Percentiles rank a stretch among this genome's conserved stretches.
Evolutionary conservation across 2,113 vertebrate species (phyloP).

Genomic region (Misgurnus anguillicaudatus): DNA sequence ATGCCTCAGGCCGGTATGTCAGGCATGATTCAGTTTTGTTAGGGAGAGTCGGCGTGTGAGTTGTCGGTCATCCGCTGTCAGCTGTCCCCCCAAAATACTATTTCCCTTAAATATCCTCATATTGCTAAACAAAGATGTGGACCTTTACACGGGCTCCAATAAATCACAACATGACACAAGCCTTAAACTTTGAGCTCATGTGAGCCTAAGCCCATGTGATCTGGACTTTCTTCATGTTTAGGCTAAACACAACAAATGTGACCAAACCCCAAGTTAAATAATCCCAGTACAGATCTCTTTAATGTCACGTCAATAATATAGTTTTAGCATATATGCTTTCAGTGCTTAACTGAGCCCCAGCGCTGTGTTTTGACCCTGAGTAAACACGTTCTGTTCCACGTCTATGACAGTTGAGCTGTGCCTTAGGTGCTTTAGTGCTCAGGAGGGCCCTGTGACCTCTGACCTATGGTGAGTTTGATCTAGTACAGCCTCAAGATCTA

Average conservation of each 20-base stretch:
- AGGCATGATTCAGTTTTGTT: conserved; percentile 44
- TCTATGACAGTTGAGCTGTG: conserved; percentile 36
- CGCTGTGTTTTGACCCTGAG: conserved; percentile 26
- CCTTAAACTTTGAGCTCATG: conserved; percentile 40
- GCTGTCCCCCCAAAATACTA: conserved; percentile 47
- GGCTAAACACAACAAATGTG: conserved; percentile 9
- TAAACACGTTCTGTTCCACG: conserved; percentile 4
- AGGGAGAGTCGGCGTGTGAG: conserved; percentile 3
- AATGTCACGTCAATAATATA: neutral
- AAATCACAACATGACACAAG: conserved; percentile 62
- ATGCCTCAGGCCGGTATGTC: conserved; percentile 40
- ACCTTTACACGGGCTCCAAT: conserved; percentile 54
- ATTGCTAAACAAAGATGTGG: conserved; percentile 70
- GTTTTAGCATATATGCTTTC: neutral
- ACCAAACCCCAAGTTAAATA: neutral
- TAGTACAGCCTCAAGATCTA: conserved; percentile 27
- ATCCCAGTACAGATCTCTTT: neutral
- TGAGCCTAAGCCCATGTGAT: neutral
- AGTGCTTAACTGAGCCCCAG: neutral
- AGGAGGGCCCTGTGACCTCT: conserved; percentile 44
- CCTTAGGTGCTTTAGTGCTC: conserved; percentile 47
- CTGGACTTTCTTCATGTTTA: neutral
- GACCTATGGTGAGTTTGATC: conserved; percentile 47
- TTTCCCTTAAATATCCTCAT: conserved; percentile 56
- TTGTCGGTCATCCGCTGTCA: conserved; percentile 52